These are phyloP conservation scores for Zaprionus africanus DNA, from an alignment of 1,140 invertebrate species.

Conservation along the genomic window DNA sequence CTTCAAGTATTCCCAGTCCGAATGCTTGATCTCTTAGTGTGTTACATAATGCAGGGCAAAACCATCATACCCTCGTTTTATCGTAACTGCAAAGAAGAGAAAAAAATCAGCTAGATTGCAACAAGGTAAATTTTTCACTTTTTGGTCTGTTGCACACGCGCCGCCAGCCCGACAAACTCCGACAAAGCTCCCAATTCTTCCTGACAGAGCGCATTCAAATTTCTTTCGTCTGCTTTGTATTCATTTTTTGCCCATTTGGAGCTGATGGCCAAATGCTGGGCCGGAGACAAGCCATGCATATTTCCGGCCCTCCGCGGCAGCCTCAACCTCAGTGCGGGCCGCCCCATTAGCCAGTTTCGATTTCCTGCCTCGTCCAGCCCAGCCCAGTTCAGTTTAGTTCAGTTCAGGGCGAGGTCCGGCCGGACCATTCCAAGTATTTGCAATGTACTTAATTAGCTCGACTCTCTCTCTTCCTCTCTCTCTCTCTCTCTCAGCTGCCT, in stretches of 20 bases:
- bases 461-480: constrained; percentile 14
- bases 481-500: constrained; percentile 18
- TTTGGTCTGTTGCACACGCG: constrained; percentile 69
- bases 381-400: not conserved
- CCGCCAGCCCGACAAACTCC: constrained; percentile 16
- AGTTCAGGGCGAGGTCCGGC: constrained; percentile 9
- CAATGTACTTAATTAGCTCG: constrained; percentile 67
- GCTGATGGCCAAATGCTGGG: constrained; percentile 60
- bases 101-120: constrained; percentile 55
- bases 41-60: not conserved
- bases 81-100: not conserved
- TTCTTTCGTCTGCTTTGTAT: constrained; percentile 27
- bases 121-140: constrained; percentile 73
- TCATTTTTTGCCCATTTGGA: constrained; percentile 61
- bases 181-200: constrained; percentile 55
- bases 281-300: constrained; percentile 71
- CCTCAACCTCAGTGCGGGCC: constrained; percentile 8
- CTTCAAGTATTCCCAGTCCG: too few species aligned
- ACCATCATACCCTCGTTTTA: not conserved
- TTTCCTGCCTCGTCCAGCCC: constrained; percentile 54
- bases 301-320: constrained; percentile 62
- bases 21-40: not conserved
- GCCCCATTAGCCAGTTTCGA: constrained; percentile 58
- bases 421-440: constrained; percentile 69
- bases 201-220: constrained; percentile 77